Conservation (phyloP, 2,888 invertebrate genomes). For the Andrena camellia region DNA sequence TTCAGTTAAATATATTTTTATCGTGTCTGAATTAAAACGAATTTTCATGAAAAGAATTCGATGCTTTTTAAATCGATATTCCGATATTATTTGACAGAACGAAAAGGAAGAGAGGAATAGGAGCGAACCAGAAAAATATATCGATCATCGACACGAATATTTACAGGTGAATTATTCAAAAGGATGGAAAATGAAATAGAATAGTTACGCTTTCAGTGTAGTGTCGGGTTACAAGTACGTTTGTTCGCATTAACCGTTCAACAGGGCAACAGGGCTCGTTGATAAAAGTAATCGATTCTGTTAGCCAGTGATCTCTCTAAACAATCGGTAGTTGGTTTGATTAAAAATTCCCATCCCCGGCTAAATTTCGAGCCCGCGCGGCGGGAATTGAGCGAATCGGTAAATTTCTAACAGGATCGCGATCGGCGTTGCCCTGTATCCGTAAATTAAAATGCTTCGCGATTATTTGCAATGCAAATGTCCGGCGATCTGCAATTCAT, state of each 20-base stretch:
- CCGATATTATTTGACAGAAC: too few relatives aligned
- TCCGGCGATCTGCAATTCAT: slow-evolving; percentile 34
- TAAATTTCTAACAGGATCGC: slow-evolving; percentile 28
- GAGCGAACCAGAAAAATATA: too few relatives aligned
- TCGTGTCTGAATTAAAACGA: too few relatives aligned
- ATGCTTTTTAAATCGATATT: too few relatives aligned
- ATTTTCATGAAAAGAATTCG: too few relatives aligned
- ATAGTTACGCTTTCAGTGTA: background rate
- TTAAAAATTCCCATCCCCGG: slow-evolving; percentile 22
- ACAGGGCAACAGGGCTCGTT: background rate
- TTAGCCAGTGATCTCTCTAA: background rate
- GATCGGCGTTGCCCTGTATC: slow-evolving; percentile 27
- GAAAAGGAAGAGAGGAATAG: too few relatives aligned
- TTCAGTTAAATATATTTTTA: too few relatives aligned
- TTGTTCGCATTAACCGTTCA: background rate
- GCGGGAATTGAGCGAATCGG: slow-evolving; percentile 10
- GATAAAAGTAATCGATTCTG: background rate
- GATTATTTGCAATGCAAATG: slow-evolving; percentile 51
- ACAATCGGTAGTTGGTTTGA: slow-evolving; percentile 10
- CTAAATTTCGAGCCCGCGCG: background rate
- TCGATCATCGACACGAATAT: too few relatives aligned
- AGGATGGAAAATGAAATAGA: background rate
- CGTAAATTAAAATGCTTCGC: slow-evolving; percentile 47
- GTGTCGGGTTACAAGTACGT: background rate
- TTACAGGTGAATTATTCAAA: too few relatives aligned